phyloP scores from a whole-genome alignment of 2,113 vertebrate genomes.

The Erinaceus europaeus region DNA sequence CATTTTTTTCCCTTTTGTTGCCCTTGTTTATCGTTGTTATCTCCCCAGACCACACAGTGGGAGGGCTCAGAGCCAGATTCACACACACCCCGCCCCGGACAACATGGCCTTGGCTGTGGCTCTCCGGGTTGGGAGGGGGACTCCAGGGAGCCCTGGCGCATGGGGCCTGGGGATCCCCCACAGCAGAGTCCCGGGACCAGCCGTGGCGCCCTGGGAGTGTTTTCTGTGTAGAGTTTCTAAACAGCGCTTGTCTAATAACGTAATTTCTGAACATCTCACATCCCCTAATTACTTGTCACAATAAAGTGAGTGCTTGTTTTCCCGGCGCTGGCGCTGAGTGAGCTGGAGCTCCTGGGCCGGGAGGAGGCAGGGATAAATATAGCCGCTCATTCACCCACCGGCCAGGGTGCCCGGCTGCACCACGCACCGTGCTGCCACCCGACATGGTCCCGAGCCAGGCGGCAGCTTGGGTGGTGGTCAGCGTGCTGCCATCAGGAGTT shows the following conservation, averaged over 20 bases:
- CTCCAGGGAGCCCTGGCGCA: too few species aligned
- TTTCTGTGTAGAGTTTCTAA: constrained; percentile 74
- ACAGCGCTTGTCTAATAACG: constrained; percentile 81
- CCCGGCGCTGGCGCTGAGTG: not conserved
- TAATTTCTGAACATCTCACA: constrained; percentile 76
- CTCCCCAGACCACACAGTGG: too few species aligned
- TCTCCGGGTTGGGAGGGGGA: too few species aligned
- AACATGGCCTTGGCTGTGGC: too few species aligned
- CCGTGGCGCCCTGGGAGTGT: constrained; percentile 49
- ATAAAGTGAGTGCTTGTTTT: constrained; percentile 59
- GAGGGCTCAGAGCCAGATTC: too few species aligned
- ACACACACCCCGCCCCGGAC: too few species aligned
- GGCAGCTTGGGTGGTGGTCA: too few species aligned
- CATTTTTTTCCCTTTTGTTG: too few species aligned
- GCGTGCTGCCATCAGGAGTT: too few species aligned
- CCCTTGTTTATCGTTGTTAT: too few species aligned
- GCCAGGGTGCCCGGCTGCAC: constrained; percentile 10
- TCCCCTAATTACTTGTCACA: constrained; percentile 82
- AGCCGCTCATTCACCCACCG: constrained; percentile 47
- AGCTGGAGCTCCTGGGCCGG: not conserved
- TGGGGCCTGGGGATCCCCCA: not conserved
- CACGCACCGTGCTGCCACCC: not conserved
- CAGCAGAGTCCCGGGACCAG: not conserved
- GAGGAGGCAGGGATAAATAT: constrained; percentile 69
- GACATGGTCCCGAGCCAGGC: not conserved